Conservation (phyloP, 2,113 vertebrate species). For the Coregonus clupeaformis region DNA sequence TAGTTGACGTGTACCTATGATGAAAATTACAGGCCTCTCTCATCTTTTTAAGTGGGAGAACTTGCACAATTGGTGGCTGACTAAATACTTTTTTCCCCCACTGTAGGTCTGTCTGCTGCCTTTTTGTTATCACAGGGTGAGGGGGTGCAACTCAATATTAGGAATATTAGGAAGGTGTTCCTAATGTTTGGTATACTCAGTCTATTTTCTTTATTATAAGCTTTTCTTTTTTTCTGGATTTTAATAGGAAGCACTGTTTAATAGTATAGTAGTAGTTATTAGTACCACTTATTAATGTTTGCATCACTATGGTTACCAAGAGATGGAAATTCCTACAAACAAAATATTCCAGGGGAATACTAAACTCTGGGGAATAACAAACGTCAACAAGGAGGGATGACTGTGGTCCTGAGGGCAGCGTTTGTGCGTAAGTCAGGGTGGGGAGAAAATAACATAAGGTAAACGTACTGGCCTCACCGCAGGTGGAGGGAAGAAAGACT, state of each 20-base stretch:
- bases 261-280: neutral
- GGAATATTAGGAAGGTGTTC: too few species aligned
- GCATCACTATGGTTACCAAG: neutral
- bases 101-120: too few species aligned
- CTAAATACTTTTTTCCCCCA: too few species aligned
- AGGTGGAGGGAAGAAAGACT: slow-evolving; percentile 38
- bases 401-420: slow-evolving; percentile 19
- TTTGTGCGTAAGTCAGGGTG: slow-evolving; percentile 27
- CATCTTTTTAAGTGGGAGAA: too few species aligned
- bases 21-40: too few species aligned
- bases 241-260: neutral
- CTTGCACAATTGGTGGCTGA: too few species aligned
- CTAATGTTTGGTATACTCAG: too few species aligned
- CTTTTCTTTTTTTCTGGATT: neutral
- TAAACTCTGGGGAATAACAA: slow-evolving; percentile 13
- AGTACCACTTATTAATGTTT: neutral
- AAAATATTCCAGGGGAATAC: slow-evolving; percentile 30
- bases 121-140: too few species aligned
- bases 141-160: too few species aligned
- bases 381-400: slow-evolving; percentile 38
- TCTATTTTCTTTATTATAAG: too few species aligned
- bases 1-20: too few species aligned
- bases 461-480: slow-evolving; percentile 39
- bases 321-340: slow-evolving; percentile 39
- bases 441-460: slow-evolving; percentile 35